phyloP scores from a whole-genome alignment of 2,888 invertebrate genomes.

The Leptura quadrifasciata region DNA sequence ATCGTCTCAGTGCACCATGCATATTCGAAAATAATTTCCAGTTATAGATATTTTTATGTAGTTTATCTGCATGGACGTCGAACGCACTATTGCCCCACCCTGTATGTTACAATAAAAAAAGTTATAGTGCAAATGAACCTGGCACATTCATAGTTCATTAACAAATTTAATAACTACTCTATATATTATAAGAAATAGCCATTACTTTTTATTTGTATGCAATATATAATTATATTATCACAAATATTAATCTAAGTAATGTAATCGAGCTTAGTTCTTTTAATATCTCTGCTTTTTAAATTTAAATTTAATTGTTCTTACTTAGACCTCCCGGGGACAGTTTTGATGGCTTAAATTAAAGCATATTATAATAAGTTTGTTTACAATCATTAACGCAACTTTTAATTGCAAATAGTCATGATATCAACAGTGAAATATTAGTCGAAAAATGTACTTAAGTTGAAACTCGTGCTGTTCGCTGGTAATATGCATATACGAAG shows the following conservation, averaged over 20 bases:
- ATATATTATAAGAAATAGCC: not conserved
- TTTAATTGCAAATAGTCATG: slow-evolving; percentile 12
- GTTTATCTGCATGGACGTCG: too few species aligned
- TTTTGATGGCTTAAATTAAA: slow-evolving; percentile 6
- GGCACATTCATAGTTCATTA: too few species aligned
- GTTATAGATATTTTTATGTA: too few species aligned
- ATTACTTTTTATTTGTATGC: not conserved
- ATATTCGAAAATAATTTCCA: too few species aligned
- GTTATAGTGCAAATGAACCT: too few species aligned
- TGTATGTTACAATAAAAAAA: too few species aligned
- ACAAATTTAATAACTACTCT: not conserved
- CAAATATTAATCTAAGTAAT: not conserved
- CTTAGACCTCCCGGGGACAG: not conserved
- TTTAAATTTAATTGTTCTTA: not conserved
- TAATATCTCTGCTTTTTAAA: not conserved
- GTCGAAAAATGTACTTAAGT: not conserved
- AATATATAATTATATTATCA: not conserved
- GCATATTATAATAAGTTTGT: not conserved
- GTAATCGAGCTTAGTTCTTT: not conserved
- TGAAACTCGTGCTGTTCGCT: not conserved
- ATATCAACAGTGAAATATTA: slow-evolving; percentile 9
- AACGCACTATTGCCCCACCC: too few species aligned
- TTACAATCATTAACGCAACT: not conserved
- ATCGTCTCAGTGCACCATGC: too few species aligned
- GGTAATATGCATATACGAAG: not conserved